Base-by-base conservation (phyloP, 2,797 vertebrate genomes). In the Sitta carolinensis region DNA sequence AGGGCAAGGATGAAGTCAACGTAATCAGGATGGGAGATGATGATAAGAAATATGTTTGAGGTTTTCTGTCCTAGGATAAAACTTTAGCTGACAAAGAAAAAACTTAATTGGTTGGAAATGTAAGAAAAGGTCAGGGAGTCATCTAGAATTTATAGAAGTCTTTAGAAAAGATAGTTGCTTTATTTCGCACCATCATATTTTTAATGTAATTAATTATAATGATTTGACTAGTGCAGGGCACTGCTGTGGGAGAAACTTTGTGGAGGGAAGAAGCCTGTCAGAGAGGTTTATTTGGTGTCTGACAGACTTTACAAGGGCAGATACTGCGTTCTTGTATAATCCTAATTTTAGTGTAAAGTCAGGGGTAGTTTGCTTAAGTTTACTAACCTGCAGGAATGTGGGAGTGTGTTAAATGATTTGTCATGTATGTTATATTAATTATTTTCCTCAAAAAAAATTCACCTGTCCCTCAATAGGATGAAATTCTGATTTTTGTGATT, bases 351-450 rank as follows among this genome's bases (percentile, higher is more conserved):
- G 10, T 29, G 20, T 78, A 2, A 80, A 77, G 29, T 72, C 38
- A 10, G n/a, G 58, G 86, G 45, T 62, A 57, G 40, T 26, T 79
- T 87, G 9, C 10, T 48, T 1, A 52, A 23, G 13, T 25, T 69
- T n/a, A 13, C 40, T 51, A 27, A 59, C 21, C 10, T 62, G 5
- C 8, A 32, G 23, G 27, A 63, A 20, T 1, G 2, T 32, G 13
- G 3, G 21, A 43, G 9, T 10, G 5, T 17, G 13, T 10, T 61
- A 82, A 52, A 27, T 48, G 7, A 13, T 68, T 23, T 7, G 16
- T 51, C 54, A 11, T 5, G 6, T 25, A 5, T 0, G 0, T 34
- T 61, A 17, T 7, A 23, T 74, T 47, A 51, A 38, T 20, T 12
- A 2, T 7, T 76, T n/a, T 30, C 27, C 18, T 43, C 9, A 42